A percentile compares a stretch with the other conserved stretches of the same genome.
These are phyloP conservation scores for Myotis yumanensis DNA, from an alignment of 2,113 vertebrate genomes.

Conservation along the genomic window DNA sequence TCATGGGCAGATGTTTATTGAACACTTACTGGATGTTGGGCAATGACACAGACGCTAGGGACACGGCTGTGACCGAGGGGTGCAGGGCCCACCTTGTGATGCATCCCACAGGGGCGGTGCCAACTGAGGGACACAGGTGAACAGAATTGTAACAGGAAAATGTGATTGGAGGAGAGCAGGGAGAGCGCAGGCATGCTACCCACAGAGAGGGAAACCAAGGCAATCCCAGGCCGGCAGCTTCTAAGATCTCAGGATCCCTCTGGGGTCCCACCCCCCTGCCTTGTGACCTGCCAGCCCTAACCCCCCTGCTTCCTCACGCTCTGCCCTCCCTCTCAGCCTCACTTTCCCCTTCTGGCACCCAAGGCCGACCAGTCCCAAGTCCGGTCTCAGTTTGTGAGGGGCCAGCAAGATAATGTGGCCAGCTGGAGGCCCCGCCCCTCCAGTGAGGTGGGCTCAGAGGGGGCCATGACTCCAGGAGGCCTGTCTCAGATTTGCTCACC, in stretches of 20 bases:
- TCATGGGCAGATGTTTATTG: too few relatives aligned
- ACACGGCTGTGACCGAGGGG: not conserved
- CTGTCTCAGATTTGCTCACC: not conserved
- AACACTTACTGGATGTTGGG: not conserved
- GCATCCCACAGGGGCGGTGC: not conserved
- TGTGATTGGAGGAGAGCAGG: not conserved
- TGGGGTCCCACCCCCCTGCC: not conserved
- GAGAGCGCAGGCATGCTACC: not conserved
- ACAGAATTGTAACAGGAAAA: not conserved
- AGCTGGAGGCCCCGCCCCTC: not conserved
- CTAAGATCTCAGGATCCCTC: not conserved
- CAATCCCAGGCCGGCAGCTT: not conserved
- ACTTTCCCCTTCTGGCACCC: not conserved
- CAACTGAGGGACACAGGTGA: not conserved
- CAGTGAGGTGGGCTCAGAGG: too few relatives aligned
- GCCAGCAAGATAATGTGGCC: fast-evolving
- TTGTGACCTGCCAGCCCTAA: not conserved
- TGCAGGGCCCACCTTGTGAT: not conserved
- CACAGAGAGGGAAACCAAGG: not conserved
- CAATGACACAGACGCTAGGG: not conserved
- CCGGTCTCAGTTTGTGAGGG: not conserved
- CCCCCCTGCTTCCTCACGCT: not conserved
- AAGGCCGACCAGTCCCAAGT: fast-evolving
- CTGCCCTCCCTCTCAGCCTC: not conserved
- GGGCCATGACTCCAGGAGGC: fast-evolving